Evolutionary conservation across 2,797 vertebrate species (phyloP), one percentile per base, ranked within the genome.

Genomic region (Halcyon smyrnensis): DNA sequence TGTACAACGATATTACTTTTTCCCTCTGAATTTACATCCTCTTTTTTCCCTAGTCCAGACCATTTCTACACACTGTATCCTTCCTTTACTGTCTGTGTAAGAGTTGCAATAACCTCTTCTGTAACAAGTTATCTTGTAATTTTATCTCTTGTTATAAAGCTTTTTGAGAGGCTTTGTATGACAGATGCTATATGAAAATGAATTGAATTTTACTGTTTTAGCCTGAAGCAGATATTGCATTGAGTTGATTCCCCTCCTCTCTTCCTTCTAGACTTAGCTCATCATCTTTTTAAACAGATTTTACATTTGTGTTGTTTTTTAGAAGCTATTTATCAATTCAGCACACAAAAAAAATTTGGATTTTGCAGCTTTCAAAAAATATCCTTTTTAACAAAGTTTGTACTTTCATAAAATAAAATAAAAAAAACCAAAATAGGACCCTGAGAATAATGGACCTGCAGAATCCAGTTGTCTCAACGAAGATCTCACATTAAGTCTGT

Each of bases 171-270:
- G 30, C 34, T 96, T 92, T 94, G 67, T 93, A 94, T 78, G 81
- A 95, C 87, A 82, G 24, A 69, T 87, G 74, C 20, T 80, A 15
- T 76, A 88, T 90, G 76, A 95, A 97, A 96, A 80, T 95, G 75
- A 96, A 95, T 53, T 67, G 51, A 69, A 84, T 93, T 90, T 91
- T 95, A 59, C 43, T 85, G 32, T 36, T 94, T 93, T 89, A 90
- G 84, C 90, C 87, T 91, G 87, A 93, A 97, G 89, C 85, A 94
- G 53, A 77, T 94, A 70, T 90, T 87, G n/a, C 11, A 27, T 30
- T 57, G 91, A 87, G 43, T n/a, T 73, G 45, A 73, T 93, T 87
- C 50, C 8, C 13, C 24, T 84, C 39, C 46, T 82, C 60, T 68
- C 67, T 86, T 36, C 12, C 7, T 59, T 89, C 48, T 84, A 68